These are phyloP conservation scores for Stegostoma tigrinum DNA, from an alignment of 2,113 vertebrate genomes.

Conservation along the genomic window DNA sequence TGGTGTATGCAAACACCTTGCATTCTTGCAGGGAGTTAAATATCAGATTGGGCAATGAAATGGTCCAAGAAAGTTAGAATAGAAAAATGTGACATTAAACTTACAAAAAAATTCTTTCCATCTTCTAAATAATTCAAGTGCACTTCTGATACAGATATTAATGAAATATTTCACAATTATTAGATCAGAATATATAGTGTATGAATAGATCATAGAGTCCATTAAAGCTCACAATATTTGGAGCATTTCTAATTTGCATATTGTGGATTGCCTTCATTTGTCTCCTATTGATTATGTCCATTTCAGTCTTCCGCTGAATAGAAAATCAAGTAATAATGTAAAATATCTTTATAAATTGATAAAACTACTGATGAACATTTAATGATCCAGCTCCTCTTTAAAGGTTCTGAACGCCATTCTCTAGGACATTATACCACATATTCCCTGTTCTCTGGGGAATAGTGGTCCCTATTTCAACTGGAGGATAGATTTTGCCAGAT, in stretches of 20 bases:
- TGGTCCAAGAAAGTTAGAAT: neutral
- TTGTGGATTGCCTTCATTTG: neutral
- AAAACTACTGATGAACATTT: neutral
- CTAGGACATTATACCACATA: neutral
- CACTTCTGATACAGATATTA: neutral
- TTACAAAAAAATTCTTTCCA: too few relatives aligned
- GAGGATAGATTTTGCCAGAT: neutral
- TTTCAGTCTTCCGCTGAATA: neutral
- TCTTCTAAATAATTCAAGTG: neutral
- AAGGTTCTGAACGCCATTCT: neutral
- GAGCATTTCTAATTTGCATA: neutral
- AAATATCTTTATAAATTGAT: neutral
- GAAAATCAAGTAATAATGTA: neutral
- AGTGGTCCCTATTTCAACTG: neutral
- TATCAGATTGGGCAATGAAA: neutral
- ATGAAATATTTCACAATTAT: neutral
- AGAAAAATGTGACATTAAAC: neutral
- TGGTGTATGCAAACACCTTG: neutral
- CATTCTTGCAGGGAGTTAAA: neutral
- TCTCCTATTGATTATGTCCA: neutral
- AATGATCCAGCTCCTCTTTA: neutral
- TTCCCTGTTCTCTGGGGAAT: neutral
- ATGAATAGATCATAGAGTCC: neutral
- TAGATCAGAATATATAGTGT: neutral
- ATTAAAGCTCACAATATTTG: neutral